Evolutionary conservation across 1,140 invertebrate genomes (phyloP).

Genomic region (Coptotermes formosanus): DNA sequence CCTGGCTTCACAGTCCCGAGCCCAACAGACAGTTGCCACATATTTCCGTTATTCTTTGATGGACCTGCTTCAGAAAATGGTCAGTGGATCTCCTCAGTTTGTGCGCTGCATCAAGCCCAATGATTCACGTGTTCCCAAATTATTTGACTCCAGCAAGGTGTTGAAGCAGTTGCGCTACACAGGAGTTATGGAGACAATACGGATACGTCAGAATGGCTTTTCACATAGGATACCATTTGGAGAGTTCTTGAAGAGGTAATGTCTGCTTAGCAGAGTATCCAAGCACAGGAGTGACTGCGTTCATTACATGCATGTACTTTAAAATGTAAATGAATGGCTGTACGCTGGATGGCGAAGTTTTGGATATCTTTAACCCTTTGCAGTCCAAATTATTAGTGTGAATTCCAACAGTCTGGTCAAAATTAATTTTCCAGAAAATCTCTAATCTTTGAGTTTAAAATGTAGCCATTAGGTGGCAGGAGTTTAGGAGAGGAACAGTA

Average conservation of each 20-base stretch:
- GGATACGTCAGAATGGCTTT: conserved; percentile 77
- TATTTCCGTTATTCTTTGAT: conserved; percentile 83
- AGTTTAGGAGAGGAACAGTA: too few species aligned
- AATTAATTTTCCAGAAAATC: too few species aligned
- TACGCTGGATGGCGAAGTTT: too few species aligned
- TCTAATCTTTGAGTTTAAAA: too few species aligned
- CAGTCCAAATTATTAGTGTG: too few species aligned
- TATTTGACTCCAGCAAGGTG: conserved; percentile 71
- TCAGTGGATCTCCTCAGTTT: conserved; percentile 75
- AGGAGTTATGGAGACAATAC: conserved; percentile 78
- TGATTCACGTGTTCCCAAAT: conserved; percentile 63
- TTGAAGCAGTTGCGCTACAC: conserved; percentile 75
- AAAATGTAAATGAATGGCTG: too few species aligned
- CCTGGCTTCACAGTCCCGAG: conserved; percentile 75
- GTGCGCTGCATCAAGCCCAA: conserved; percentile 84
- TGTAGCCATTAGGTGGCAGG: too few species aligned
- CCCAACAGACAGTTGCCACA: conserved; percentile 80
- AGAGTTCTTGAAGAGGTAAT: conserved; percentile 75
- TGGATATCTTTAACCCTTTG: too few species aligned
- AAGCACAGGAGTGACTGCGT: too few species aligned
- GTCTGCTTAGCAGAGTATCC: conserved; percentile 14
- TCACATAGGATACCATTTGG: conserved; percentile 75
- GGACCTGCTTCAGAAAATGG: conserved; percentile 83
- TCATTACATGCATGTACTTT: too few species aligned
- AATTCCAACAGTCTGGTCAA: too few species aligned